Evolutionary conservation across 2,888 invertebrate species (phyloP), one percentile per base, ranked within the genome.

Genomic region (Mayetiola destructor): DNA sequence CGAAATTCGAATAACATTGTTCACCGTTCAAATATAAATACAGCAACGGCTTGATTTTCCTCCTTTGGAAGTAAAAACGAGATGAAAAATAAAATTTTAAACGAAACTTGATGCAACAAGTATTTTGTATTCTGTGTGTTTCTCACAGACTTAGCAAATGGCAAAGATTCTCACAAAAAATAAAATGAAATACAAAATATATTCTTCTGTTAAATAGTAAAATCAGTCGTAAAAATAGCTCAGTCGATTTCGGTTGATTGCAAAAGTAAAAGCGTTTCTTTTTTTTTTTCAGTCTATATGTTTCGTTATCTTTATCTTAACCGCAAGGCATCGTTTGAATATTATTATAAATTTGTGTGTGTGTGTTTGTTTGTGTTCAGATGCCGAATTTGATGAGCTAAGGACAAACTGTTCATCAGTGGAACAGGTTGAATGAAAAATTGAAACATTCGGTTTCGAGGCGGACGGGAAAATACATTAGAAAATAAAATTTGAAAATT

Each of bases 121-220:
- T n/a, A n/a, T n/a, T n/a, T n/a, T n/a, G n/a, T n/a, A n/a, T n/a
- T n/a, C n/a, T n/a, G n/a, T n/a, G n/a, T n/a, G n/a, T n/a, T n/a
- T n/a, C n/a, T n/a, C n/a, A n/a, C n/a, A n/a, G n/a, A n/a, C n/a
- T n/a, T n/a, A n/a, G n/a, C n/a, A n/a, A n/a, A n/a, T n/a, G n/a
- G n/a, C n/a, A n/a, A n/a, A n/a, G n/a, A n/a, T n/a, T n/a, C n/a
- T n/a, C n/a, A 48, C 48, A 2, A 16, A 48, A 48, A 48, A 23
- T 16, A 42, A 9, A 27, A 48, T 48, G 48, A 48, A 23, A 48
- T 32, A 48, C 48, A 27, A 14, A 48, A 48, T n/a, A 23, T 48
- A 48, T 27, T 18, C 23, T 42, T 42, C 42, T 48, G 48, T 48
- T 48, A 48, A 48, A 48, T 48, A 48, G 48, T 48, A 27, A 48